Evolutionary conservation across 2,888 invertebrate species (phyloP).

Genomic region (Romanomermis culicivorax): DNA sequence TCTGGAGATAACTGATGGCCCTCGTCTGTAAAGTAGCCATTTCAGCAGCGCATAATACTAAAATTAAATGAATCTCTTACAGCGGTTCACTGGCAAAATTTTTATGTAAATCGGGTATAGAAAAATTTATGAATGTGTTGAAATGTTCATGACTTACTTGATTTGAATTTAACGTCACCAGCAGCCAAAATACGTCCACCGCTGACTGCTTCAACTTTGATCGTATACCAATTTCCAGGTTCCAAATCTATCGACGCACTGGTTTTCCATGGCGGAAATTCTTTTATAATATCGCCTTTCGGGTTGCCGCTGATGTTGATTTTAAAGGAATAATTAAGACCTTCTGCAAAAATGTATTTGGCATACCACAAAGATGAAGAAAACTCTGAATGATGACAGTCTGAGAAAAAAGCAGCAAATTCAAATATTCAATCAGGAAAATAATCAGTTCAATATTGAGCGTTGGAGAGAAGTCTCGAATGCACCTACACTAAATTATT

Average conservation of each 20-base stretch:
- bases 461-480: no score
- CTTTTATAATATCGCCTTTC: background rate
- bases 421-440: no score
- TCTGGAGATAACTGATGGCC: background rate
- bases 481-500: no score
- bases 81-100: no score
- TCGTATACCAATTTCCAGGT: background rate
- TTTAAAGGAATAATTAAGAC: background rate
- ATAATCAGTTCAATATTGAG: no score
- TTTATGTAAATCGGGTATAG: no score
- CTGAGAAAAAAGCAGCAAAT: no score
- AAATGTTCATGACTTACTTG: no score
- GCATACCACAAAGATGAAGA: background rate
- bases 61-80: background rate
- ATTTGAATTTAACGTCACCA: background rate
- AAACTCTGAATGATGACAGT: no score
- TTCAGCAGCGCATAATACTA: background rate
- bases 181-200: background rate
- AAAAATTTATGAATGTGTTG: no score
- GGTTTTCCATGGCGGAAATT: background rate
- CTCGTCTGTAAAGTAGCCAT: background rate
- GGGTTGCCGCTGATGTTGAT: background rate
- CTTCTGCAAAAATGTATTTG: background rate
- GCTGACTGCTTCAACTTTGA: background rate
- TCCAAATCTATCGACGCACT: background rate